Base-by-base conservation (phyloP, 2,797 vertebrate species). In the Naso thynnoides region DNA sequence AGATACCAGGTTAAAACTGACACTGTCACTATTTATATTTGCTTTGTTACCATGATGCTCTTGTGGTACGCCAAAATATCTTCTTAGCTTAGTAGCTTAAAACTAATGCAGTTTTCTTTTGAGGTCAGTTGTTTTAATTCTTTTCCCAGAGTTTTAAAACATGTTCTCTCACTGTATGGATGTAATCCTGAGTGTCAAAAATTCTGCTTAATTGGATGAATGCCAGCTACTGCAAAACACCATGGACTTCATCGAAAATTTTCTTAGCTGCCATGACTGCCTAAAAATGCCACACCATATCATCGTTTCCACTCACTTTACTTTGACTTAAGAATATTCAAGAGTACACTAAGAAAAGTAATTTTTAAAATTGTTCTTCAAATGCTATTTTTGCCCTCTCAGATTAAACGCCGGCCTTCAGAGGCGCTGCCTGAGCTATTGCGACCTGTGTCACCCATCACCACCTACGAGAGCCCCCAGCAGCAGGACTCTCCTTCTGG, bases 341-440 rank as follows among this genome's bases (percentile, higher is more conserved):
- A n/a, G n/a, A n/a, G n/a, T n/a, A n/a, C n/a, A n/a, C n/a, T n/a
- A 33, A 33, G 10, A 33, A 24, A 44, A 23, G n/a, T 45, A n/a
- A 14, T 33, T 31, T n/a, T 52, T 33, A 55, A 45, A 48, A 14
- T 16, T 45, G 4, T 58, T 21, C 42, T 38, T 27, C 23, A 38
- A n/a, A n/a, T 21, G 15, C 59, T 19, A 5, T 41, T 38, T 21
- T 48, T 18, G 6, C 13, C 3, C 10, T 33, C 44, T 74, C 91
- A 99, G 97, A 96, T 99, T 84, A 99, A 97, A 86, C 96, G 97
- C 1, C 95, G 96, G 0, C 94, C 97, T 0, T 97, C 95, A 0
- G 98, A 99, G 70, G 97, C 96, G 0, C 94, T 99, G 63, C 98
- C 97, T 0, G 98, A 99, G 53, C 94, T 99, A 1, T 88, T 99